phyloP scores from a whole-genome alignment of 1,140 invertebrate genomes.

The Papilio xuthus region DNA sequence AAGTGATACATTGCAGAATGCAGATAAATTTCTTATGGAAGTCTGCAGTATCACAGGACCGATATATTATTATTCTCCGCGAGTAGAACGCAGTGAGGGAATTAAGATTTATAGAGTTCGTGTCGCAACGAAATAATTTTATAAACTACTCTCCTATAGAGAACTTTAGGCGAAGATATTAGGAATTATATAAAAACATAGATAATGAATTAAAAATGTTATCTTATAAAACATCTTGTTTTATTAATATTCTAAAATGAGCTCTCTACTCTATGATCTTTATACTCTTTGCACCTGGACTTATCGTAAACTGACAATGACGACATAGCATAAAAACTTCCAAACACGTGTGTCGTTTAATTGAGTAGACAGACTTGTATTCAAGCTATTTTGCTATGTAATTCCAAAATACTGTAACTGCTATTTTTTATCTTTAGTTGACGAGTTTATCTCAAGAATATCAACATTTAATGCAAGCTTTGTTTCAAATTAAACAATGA shows the following conservation, averaged over 20 bases:
- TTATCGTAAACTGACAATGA: neutral
- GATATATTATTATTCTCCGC: conserved; percentile 21
- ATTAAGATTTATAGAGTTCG: conserved; percentile 19
- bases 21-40: neutral
- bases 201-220: no score
- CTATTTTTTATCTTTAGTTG: no score
- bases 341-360: neutral
- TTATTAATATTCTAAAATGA: neutral
- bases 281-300: neutral
- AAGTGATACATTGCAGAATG: neutral
- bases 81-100: neutral
- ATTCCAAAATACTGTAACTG: no score
- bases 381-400: no score
- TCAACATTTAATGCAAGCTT: no score
- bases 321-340: neutral
- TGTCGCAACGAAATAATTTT: conserved; percentile 20
- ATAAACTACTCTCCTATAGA: neutral
- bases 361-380: no score
- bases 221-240: no score
- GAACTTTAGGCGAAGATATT: neutral
- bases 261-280: neutral
- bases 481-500: no score
- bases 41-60: neutral
- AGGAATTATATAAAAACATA: neutral
- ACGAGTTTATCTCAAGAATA: no score